Conservation (phyloP, 2,888 invertebrate genomes). For the Drosophila limbata region DNA sequence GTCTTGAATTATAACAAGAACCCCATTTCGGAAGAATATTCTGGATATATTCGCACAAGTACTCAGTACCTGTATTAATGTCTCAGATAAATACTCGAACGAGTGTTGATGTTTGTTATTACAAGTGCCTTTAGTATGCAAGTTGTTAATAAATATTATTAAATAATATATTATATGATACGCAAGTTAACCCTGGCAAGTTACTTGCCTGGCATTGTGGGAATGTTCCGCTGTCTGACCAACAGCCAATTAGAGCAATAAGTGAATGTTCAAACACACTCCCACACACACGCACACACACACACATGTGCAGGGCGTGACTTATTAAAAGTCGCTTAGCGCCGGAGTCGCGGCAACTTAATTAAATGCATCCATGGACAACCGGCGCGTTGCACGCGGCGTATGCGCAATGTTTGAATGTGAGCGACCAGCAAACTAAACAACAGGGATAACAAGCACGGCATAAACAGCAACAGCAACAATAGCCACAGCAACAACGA, state of each 20-base stretch:
- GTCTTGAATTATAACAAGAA: background rate
- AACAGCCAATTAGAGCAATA: constrained; percentile 42
- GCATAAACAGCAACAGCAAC: constrained; percentile 17
- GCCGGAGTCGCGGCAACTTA: constrained; percentile 48
- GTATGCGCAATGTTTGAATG: constrained; percentile 54
- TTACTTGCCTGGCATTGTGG: background rate
- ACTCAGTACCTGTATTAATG: background rate
- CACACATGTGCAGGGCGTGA: constrained; percentile 26
- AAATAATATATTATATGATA: background rate
- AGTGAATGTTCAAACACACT: constrained; percentile 18
- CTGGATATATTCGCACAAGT: background rate
- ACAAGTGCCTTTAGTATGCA: constrained; percentile 5
- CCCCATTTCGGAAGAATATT: background rate
- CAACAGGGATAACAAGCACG: constrained; percentile 44
- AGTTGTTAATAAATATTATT: constrained; percentile 22
- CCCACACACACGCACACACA: constrained; percentile 8
- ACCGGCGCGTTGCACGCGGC: constrained; percentile 25
- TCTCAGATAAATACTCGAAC: constrained; percentile 15
- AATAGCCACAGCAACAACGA: constrained; percentile 5
- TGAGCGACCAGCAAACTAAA: constrained; percentile 38
- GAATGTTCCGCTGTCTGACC: constrained; percentile 18
- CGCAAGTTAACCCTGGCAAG: background rate
- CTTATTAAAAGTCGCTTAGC: constrained; percentile 48
- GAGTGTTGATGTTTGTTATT: constrained; percentile 19
- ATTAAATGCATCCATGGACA: constrained; percentile 57